phyloP scores from a whole-genome alignment of 2,888 invertebrate species.

The Miltochrista miniata region DNA sequence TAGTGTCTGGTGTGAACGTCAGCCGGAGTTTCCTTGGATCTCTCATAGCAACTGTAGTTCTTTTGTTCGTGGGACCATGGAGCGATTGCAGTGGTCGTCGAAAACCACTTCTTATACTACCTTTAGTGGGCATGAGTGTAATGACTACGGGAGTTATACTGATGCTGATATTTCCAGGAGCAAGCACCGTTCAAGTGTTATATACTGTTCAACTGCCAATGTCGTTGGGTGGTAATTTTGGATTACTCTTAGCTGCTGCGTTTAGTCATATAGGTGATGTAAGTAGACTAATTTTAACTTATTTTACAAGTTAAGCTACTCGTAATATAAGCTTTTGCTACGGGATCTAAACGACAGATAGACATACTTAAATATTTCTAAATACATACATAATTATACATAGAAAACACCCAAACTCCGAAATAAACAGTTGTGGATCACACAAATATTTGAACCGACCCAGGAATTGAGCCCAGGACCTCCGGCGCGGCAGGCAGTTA shows the following conservation, averaged over 20 bases:
- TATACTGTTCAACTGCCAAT: slow-evolving; percentile 84
- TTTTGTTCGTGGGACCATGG: slow-evolving; percentile 85
- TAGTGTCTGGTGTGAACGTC: slow-evolving; percentile 87
- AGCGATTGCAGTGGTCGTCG: slow-evolving; percentile 84
- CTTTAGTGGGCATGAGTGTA: slow-evolving; percentile 80
- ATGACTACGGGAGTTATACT: slow-evolving; percentile 75
- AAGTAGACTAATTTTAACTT: slow-evolving; percentile 57
- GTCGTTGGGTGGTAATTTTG: slow-evolving; percentile 87
- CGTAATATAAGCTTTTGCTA: no score
- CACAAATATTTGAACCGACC: no score
- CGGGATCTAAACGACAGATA: no score
- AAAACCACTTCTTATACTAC: slow-evolving; percentile 83
- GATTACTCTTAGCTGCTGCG: slow-evolving; percentile 88
- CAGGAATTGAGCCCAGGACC: no score
- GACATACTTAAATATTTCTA: no score
- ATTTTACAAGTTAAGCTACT: no score
- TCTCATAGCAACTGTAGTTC: slow-evolving; percentile 84
- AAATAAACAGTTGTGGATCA: no score
- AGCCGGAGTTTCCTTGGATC: slow-evolving; percentile 78
- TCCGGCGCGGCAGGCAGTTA: no score
- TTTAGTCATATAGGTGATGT: slow-evolving; percentile 92
- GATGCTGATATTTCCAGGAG: slow-evolving; percentile 70
- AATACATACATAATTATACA: no score
- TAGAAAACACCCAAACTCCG: no score
- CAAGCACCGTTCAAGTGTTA: slow-evolving; percentile 67